These are phyloP conservation scores for Hipparchia semele DNA, from an alignment of 2,888 invertebrate genomes.

Conservation along the genomic window DNA sequence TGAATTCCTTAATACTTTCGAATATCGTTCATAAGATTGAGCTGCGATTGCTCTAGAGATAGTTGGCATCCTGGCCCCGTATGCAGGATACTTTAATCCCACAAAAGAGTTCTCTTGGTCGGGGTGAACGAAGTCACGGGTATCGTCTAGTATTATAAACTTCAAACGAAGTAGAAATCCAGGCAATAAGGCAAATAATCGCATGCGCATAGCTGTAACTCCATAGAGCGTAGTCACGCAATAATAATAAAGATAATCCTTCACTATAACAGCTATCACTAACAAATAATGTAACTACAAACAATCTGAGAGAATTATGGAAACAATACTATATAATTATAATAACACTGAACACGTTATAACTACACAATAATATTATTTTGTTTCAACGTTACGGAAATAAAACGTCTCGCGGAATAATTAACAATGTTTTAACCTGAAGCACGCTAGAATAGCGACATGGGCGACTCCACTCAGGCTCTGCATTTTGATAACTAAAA, in stretches of 20 bases:
- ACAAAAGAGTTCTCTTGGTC: too few species aligned
- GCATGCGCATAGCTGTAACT: not conserved
- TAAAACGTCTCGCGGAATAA: slow-evolving; percentile 1
- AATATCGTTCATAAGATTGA: too few species aligned
- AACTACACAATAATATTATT: slow-evolving; percentile 14
- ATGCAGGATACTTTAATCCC: too few species aligned
- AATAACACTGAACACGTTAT: slow-evolving; percentile 3
- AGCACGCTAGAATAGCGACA: slow-evolving; percentile 60
- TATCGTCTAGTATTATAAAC: not conserved
- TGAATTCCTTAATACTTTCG: too few species aligned
- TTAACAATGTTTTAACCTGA: slow-evolving; percentile 55
- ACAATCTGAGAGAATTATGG: not conserved
- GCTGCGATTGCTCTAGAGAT: too few species aligned
- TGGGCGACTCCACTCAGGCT: slow-evolving; percentile 74
- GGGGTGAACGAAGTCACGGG: too few species aligned
- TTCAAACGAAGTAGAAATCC: not conserved
- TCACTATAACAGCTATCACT: not conserved
- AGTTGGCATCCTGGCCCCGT: too few species aligned
- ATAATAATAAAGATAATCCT: slow-evolving; percentile 16
- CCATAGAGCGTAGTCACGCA: not conserved
- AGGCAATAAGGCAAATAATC: not conserved
- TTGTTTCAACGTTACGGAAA: slow-evolving; percentile 3
- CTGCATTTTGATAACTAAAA: slow-evolving; percentile 74
- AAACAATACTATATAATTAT: not conserved
- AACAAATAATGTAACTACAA: slow-evolving; percentile 2